A percentile compares a stretch with the other conserved stretches of the same genome.
Evolutionary conservation across 2,888 invertebrate genomes (phyloP).

Genomic region (Seladonia tumulorum): DNA sequence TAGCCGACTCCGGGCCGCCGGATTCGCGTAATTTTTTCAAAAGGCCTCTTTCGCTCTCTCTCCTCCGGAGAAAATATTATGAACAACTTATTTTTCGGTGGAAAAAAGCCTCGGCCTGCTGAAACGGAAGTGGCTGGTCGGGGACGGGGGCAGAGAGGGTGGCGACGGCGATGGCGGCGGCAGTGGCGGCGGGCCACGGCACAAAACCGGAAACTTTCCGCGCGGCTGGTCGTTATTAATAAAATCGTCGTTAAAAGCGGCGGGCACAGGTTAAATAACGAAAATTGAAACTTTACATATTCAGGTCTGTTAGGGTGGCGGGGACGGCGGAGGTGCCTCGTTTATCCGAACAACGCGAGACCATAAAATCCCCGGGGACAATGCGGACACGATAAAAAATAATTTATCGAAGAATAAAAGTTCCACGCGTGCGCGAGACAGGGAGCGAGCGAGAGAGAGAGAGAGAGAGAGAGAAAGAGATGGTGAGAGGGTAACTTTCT

Average conservation of each 20-base stretch:
- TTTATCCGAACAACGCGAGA: constrained; percentile 61
- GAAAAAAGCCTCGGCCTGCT: constrained; percentile 2
- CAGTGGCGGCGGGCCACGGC: neutral
- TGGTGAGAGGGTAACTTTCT: constrained; percentile 32
- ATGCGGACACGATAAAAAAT: constrained; percentile 63
- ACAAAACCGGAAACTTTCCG: constrained; percentile 54
- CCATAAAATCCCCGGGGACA: constrained; percentile 60
- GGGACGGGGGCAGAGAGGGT: neutral
- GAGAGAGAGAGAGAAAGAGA: neutral
- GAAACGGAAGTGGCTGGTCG: neutral
- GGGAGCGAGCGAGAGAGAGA: neutral
- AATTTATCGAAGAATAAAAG: constrained; percentile 63
- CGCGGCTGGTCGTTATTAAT: constrained; percentile 58
- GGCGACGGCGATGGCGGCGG: neutral
- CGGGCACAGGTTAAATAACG: constrained; percentile 58
- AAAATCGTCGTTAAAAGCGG: constrained; percentile 60
- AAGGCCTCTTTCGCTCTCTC: neutral
- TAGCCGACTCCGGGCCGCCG: neutral
- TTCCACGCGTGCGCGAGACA: constrained; percentile 21
- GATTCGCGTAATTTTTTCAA: constrained; percentile 6
- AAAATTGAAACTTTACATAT: constrained; percentile 59
- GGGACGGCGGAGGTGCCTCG: constrained; percentile 36
- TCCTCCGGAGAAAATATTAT: constrained; percentile 41
- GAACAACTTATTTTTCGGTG: constrained; percentile 47
- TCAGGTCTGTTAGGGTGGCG: constrained; percentile 46